Base-by-base conservation (phyloP, 2,888 invertebrate genomes). In the Dryobota labecula region DNA sequence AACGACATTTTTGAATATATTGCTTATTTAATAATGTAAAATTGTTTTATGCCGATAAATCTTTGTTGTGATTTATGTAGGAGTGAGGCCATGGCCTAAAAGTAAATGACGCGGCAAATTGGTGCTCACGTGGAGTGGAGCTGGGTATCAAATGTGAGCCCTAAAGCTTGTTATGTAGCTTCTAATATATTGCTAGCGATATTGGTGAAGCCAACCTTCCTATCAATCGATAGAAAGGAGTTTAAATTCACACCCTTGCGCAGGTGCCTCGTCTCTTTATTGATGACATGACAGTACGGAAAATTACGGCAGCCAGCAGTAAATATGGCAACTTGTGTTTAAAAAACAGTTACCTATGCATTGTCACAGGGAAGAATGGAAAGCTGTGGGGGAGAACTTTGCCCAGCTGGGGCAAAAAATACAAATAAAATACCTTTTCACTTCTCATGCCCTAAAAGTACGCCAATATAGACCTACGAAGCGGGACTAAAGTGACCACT, bases 1-100 rank as follows among this genome's bases (percentile, higher is more conserved):
- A 74, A 86, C 67, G 82, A 82, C 82, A 80, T 80, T 85, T 82
- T 78, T 82, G 74, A 86, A 86, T 86, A 83, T 83, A 84, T 84
- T 61, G 80, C 86, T 70, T 84, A 84, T 84, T 84, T 84, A 84
- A 86, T 84, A 76, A 84, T 75, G 84, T 76, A 78, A 82, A 84
- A 86, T 85, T 84, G 86, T 86, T 86, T 84, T 79, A 53, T 70
- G 51, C 20, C 13, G n/a, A 70, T 76, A 76, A 81, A 86, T 84
- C 74, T 76, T 61, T 70, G 49, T 61, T 51, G 71, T 82, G 82
- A 85, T 85, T 85, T 79, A 84, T 82, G 56, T 70, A 38, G 51
- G 47, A 80, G 56, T 36, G 7, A n/a, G 45, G 57, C 27, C 3
- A 45, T 41, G 63, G 61, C 49, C 68, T 70, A 69, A 9, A 9